Base-by-base conservation (phyloP, 2,113 vertebrate species). In the Syngnathus scovelli region DNA sequence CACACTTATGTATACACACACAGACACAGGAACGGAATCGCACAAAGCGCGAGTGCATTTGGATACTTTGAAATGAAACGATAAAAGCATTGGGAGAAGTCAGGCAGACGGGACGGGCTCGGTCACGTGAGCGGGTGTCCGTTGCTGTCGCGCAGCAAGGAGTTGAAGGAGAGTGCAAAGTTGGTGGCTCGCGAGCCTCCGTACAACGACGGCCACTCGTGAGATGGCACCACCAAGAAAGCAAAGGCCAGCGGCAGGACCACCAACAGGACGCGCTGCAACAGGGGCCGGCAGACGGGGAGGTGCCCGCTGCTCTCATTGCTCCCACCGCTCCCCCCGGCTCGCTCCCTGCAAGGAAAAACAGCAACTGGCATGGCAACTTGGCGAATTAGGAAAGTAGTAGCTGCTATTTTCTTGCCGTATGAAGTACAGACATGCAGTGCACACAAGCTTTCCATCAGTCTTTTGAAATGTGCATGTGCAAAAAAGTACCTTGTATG, bases 71-170 rank as follows among this genome's bases (percentile, higher is more conserved):
- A 27, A 27, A 27, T 27, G 27, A 27, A 27, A 27, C 27, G 2
- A 27, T 27, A 27, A 27, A 27, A 27, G 27, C 27, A 27, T 27
- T 27, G 27, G 27, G 27, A 27, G 27, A 27, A 27, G 27, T 27
- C 27, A 12, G 13, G 23, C 1, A 12, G 6, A 1, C 2, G 4
- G 33, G 33, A 7, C 0, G 4, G 33, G 13, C 27, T 27, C 27
- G 1, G 7, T 92, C 86, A 93, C 19, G 93, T 96, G 2, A 96
- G 96, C 0, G 96, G 97, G 0, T 96, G 96, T 1, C 97, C 95
- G 0, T 96, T 95, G 87, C 91, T 95, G 75, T 98, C 98, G 49
- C 79, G 89, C 74, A 99, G 91, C 97, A 95, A 98, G n/a, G 93
- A 95, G 80, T 96, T 91, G 72, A 98, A 95, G 37, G 97, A 98